Conservation (phyloP, 2,797 vertebrate species). For the Pteronotus mesoamericanus region DNA sequence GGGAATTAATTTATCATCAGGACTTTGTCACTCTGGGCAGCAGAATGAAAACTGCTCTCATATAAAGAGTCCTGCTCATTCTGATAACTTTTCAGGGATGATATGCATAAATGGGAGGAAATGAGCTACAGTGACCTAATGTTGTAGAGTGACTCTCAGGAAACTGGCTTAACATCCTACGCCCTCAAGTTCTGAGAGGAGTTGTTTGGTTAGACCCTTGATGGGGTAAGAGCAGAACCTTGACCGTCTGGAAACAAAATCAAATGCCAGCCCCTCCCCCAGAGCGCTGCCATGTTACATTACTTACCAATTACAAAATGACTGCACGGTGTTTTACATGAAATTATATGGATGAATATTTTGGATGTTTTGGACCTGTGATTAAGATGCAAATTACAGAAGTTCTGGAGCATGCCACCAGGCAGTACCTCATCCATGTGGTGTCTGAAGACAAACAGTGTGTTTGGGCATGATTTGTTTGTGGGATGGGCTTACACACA, state of each 20-base stretch:
- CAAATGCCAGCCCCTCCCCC: neutral
- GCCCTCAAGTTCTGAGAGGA: neutral
- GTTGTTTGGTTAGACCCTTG: neutral
- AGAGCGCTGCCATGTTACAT: neutral
- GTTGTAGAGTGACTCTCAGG: neutral
- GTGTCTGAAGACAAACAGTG: neutral
- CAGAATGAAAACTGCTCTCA: constrained; percentile 1
- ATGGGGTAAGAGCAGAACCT: neutral
- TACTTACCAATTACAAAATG: constrained; percentile 35
- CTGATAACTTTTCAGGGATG: neutral
- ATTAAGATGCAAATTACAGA: constrained; percentile 45
- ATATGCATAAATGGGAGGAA: neutral
- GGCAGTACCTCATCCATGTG: neutral
- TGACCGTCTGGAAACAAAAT: neutral
- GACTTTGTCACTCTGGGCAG: constrained; percentile 18
- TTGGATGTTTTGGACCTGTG: constrained; percentile 34
- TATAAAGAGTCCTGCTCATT: neutral
- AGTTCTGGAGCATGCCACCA: neutral
- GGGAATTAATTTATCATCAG: neutral
- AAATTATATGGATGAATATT: constrained; percentile 29
- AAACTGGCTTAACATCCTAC: neutral
- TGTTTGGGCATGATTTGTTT: constrained; percentile 26
- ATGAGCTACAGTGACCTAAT: neutral
- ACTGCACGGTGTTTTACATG: constrained; percentile 17
- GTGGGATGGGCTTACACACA: neutral